These are phyloP conservation scores for Apodemus speciosus DNA, from an alignment of 2,113 vertebrate genomes.

Conservation along the genomic window DNA sequence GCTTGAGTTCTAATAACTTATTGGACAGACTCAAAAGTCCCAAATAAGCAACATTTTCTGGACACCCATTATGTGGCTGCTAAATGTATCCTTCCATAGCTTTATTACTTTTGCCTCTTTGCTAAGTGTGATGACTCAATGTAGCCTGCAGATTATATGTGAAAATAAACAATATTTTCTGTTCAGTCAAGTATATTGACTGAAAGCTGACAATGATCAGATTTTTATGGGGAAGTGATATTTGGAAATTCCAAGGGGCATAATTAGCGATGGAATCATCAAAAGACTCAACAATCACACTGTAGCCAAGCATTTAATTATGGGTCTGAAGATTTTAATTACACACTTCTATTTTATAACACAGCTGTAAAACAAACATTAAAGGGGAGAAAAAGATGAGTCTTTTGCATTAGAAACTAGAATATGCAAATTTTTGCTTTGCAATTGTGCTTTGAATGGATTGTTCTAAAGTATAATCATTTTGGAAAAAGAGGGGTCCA, in stretches of 20 bases:
- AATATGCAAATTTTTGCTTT: slow-evolving; percentile 65
- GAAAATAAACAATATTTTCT: not conserved
- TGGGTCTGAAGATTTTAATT: slow-evolving; percentile 83
- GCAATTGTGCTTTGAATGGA: slow-evolving; percentile 35
- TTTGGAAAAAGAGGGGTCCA: not conserved
- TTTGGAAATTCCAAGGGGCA: slow-evolving; percentile 72
- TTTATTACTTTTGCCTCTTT: slow-evolving; percentile 23
- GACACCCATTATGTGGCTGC: not conserved
- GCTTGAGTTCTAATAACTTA: not conserved
- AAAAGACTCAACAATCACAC: slow-evolving; percentile 78
- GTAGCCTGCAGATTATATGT: not conserved
- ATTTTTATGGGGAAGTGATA: slow-evolving; percentile 65
- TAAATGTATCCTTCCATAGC: not conserved
- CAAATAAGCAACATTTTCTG: not conserved
- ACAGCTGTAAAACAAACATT: slow-evolving; percentile 80
- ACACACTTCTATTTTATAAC: slow-evolving; percentile 75
- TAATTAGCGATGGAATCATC: slow-evolving; percentile 71
- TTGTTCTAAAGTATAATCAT: slow-evolving; percentile 49
- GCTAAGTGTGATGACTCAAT: slow-evolving; percentile 17
- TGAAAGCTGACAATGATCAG: slow-evolving; percentile 47
- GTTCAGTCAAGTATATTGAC: not conserved
- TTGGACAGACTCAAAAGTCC: not conserved
- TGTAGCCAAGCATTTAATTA: slow-evolving; percentile 80
- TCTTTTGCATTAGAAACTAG: slow-evolving; percentile 54
- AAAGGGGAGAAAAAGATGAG: slow-evolving; percentile 65